A percentile compares a stretch with the other conserved stretches of the same genome.
These are phyloP conservation scores for Antheraea mylitta DNA, from an alignment of 1,140 invertebrate species.

Conservation along the genomic window DNA sequence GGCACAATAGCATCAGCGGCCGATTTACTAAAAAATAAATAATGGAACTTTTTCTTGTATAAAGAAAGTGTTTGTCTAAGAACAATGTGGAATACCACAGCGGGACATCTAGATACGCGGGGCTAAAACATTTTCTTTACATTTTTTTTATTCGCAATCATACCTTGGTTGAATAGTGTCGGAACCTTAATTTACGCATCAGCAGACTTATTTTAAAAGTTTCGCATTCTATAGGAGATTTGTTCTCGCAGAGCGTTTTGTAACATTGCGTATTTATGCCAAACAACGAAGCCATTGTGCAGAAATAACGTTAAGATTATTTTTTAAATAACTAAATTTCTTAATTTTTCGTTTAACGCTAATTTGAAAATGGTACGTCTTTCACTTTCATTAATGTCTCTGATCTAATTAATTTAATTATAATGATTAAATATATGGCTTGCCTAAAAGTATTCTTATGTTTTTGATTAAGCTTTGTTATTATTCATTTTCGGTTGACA, in stretches of 20 bases:
- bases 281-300: slow-evolving; percentile 40
- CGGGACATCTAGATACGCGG: slow-evolving; percentile 70
- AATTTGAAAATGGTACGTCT: too few species aligned
- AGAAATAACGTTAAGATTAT: background rate
- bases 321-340: background rate
- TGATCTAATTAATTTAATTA: too few species aligned
- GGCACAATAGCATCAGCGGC: slow-evolving; percentile 46
- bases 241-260: slow-evolving; percentile 60
- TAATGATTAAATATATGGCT: too few species aligned
- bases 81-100: slow-evolving; percentile 67
- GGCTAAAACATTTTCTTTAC: slow-evolving; percentile 59
- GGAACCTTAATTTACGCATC: slow-evolving; percentile 75
- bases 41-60: slow-evolving; percentile 43
- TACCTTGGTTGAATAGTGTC: slow-evolving; percentile 61
- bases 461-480: too few species aligned
- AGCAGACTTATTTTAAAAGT: slow-evolving; percentile 63
- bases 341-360: background rate
- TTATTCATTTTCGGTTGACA: too few species aligned
- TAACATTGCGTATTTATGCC: slow-evolving; percentile 54
- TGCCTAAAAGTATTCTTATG: too few species aligned
- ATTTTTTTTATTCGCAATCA: slow-evolving; percentile 63
- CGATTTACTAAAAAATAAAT: slow-evolving; percentile 63
- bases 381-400: too few species aligned
- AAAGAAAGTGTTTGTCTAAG: slow-evolving; percentile 75
- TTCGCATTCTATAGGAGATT: slow-evolving; percentile 59